Base-by-base conservation (phyloP, 2,797 vertebrate species). In the Cynopterus sphinx region DNA sequence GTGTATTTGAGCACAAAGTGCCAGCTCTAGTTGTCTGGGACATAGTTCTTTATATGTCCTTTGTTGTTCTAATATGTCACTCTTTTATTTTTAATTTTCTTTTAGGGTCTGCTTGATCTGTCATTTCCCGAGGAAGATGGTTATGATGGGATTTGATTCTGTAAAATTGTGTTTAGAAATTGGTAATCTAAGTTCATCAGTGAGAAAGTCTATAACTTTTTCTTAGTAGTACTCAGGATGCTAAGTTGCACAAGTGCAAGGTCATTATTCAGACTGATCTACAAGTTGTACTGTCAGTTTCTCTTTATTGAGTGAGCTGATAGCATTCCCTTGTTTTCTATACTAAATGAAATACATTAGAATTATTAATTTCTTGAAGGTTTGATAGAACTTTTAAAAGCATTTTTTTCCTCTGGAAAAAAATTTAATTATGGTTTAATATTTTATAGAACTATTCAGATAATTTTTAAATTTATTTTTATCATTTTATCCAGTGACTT, bases 351-450 rank as follows among this genome's bases (percentile, higher is more conserved):
- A 43, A 16, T 59, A 67, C 16, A 31, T 59, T 78, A 53, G 53
- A 65, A 59, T 65, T 79, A 70, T 68, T 74, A 9, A 71, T 31
- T 39, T 89, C 55, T 39, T 65, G 24, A 91, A 73, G 26, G 26
- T 61, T 89, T n/a, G 41, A 75, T 85, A 46, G 75, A 61, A 91
- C 39, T 85, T 91, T 1, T 68, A 53, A 92, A 94, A 87, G 43
- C 41, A 77, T 55, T 87, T 87, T 85, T 79, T 81, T 95, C 82
- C 39, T 19, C 9, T 90, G 57, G 63, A 61, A 91, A 82, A 83
- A 22, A 31, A 19, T 65, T 89, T n/a, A 74, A 65, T 74, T 88
- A 36, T 59, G 65, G 17, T 63, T 79, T 12, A 17, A 17, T 68
- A 87, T 84, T 87, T 82, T 77, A 68, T 39, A 73, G 24, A 33